Percentiles rank a stretch among this genome's conserved stretches.
Evolutionary conservation across 1,140 invertebrate genomes (phyloP).

Genomic region (Drosophila hydei): DNA sequence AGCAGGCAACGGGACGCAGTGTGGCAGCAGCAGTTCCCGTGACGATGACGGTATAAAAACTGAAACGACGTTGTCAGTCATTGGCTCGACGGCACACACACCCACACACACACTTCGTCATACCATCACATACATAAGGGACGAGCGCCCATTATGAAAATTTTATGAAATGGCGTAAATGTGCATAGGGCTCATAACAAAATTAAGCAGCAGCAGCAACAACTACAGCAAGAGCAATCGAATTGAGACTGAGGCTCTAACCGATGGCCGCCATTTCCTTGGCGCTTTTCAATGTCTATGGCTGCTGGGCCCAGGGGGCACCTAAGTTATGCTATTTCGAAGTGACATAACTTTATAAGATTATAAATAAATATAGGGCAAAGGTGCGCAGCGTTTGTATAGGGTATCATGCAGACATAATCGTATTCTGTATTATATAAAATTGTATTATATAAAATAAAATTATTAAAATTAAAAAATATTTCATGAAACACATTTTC

Average conservation of each 20-base stretch:
- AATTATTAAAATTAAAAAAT: no score
- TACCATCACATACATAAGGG: neutral
- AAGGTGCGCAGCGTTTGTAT: no score
- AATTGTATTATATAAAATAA: no score
- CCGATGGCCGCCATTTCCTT: constrained; percentile 49
- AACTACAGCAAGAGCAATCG: constrained; percentile 1
- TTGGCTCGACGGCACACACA: constrained; percentile 31
- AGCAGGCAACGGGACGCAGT: constrained; percentile 42
- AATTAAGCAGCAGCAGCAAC: constrained; percentile 63
- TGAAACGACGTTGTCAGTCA: constrained; percentile 74
- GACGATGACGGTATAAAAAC: constrained; percentile 65
- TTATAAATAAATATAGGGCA: no score
- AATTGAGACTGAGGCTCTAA: neutral
- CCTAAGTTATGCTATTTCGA: neutral
- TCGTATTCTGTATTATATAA: no score
- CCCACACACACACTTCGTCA: constrained; percentile 7
- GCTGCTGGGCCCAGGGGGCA: neutral
- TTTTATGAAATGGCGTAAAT: constrained; percentile 78
- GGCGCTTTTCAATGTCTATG: constrained; percentile 27
- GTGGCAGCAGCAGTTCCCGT: constrained; percentile 24
- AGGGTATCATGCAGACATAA: no score
- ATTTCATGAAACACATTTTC: no score
- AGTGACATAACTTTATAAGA: no score
- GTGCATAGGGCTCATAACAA: constrained; percentile 73
- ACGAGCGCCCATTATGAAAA: constrained; percentile 71